Evolutionary conservation across 2,888 invertebrate species (phyloP).

Genomic region (Zaprionus bogoriensis): DNA sequence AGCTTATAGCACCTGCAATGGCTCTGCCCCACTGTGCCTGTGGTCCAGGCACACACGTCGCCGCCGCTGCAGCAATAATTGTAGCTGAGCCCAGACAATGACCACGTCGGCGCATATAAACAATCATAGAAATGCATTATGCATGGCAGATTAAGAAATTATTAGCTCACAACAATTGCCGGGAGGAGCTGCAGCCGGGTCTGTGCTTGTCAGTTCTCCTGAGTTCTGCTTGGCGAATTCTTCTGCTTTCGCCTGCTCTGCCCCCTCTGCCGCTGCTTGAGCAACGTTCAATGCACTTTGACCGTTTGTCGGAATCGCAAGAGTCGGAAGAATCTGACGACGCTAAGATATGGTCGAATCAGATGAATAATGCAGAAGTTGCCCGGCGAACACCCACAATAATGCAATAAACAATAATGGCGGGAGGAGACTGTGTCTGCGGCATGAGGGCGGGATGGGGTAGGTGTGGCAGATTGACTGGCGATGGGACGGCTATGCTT

Average conservation of each 20-base stretch:
- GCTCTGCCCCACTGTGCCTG: slow-evolving; percentile 1
- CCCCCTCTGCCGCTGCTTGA: background rate
- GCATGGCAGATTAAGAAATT: slow-evolving; percentile 72
- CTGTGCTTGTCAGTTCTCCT: background rate
- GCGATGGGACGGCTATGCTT: slow-evolving; percentile 68
- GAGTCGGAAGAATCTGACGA: background rate
- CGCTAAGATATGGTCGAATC: slow-evolving; percentile 42
- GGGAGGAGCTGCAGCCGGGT: background rate
- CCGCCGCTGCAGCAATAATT: background rate
- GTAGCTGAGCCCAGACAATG: slow-evolving; percentile 47
- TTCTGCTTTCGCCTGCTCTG: background rate
- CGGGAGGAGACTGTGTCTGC: background rate
- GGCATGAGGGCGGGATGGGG: background rate
- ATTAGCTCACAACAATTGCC: slow-evolving; percentile 57
- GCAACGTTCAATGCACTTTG: slow-evolving; percentile 52
- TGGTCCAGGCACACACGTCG: background rate
- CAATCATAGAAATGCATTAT: slow-evolving; percentile 69
- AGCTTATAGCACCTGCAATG: too few relatives aligned
- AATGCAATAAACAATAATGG: slow-evolving; percentile 51
- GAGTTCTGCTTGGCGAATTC: slow-evolving; percentile 23
- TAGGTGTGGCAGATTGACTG: slow-evolving; percentile 48
- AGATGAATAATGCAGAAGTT: slow-evolving; percentile 53
- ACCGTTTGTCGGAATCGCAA: slow-evolving; percentile 29
- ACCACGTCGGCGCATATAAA: slow-evolving; percentile 47
- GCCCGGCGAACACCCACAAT: slow-evolving; percentile 20